A percentile compares a stretch with the other conserved stretches of the same genome.
These are phyloP conservation scores for Drosophila mayri DNA, from an alignment of 1,140 invertebrate species.

Conservation along the genomic window DNA sequence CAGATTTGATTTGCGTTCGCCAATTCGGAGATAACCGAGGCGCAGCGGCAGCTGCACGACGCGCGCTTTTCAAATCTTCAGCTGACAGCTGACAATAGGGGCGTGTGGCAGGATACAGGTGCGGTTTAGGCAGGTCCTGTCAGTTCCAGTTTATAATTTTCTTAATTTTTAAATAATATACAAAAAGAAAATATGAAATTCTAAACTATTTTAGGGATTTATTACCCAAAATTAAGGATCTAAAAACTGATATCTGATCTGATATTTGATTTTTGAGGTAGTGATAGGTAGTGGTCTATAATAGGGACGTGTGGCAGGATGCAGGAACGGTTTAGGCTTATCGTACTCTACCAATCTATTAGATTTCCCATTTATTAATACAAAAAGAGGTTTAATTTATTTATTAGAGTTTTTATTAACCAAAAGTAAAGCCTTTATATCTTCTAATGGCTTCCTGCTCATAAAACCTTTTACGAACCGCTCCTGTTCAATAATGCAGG, in stretches of 20 bases:
- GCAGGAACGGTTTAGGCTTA: too few species aligned
- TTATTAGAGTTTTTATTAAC: too few species aligned
- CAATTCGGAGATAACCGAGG: slow-evolving; percentile 18
- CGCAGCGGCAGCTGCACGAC: slow-evolving; percentile 4
- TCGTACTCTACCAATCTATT: too few species aligned
- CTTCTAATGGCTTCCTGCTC: background rate
- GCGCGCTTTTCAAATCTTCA: slow-evolving; percentile 11
- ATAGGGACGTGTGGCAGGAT: background rate
- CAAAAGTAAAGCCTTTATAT: too few species aligned
- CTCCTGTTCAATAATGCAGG: slow-evolving; percentile 19
- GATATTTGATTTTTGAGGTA: too few species aligned
- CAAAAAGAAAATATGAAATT: too few species aligned
- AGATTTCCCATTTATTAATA: too few species aligned
- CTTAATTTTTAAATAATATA: too few species aligned
- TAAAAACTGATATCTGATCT: background rate
- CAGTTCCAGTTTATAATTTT: background rate
- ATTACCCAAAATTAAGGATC: too few species aligned
- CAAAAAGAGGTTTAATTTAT: too few species aligned
- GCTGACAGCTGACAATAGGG: slow-evolving; percentile 12
- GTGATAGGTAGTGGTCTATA: too few species aligned
- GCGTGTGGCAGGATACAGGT: slow-evolving; percentile 31
- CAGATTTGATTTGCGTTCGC: slow-evolving; percentile 15
- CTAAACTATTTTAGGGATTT: too few species aligned
- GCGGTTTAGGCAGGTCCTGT: background rate
- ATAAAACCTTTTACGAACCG: background rate